These are phyloP conservation scores for Porites australiensis DNA, from an alignment of 64 coral and sea anemone genomes.

Conservation along the genomic window DNA sequence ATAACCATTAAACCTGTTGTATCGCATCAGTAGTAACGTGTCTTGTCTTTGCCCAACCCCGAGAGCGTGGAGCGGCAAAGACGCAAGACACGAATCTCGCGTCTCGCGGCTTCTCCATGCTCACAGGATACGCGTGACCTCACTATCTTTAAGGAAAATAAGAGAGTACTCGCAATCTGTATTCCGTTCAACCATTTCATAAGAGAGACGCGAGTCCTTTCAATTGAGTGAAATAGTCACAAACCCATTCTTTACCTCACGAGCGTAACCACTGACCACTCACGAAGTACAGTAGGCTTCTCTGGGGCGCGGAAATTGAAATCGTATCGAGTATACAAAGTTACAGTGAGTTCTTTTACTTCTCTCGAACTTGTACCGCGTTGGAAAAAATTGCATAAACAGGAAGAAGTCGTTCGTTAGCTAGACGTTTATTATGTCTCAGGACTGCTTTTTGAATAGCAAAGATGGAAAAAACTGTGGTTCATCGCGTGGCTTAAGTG, in stretches of 20 bases:
- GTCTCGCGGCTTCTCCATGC: neutral
- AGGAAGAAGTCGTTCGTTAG: conserved; percentile 28
- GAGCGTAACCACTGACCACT: neutral
- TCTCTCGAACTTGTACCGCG: conserved; percentile 18
- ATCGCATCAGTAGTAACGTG: conserved; percentile 41
- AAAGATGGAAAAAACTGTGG: conserved; percentile 55
- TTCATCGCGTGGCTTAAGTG: conserved; percentile 33
- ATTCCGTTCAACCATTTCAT: too few species aligned
- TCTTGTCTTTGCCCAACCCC: conserved; percentile 20
- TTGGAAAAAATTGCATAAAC: conserved; percentile 4
- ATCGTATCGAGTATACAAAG: neutral
- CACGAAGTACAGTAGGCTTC: conserved; percentile 29
- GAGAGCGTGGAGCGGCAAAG: conserved; percentile 6
- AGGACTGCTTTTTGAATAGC: conserved; percentile 21
- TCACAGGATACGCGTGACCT: too few species aligned
- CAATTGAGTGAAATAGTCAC: too few species aligned
- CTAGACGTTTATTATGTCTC: conserved; percentile 15
- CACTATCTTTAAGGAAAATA: too few species aligned
- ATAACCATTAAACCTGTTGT: conserved; percentile 23
- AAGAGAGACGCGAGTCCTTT: too few species aligned
- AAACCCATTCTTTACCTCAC: too few species aligned
- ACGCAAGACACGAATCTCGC: neutral
- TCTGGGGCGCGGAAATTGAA: too few species aligned
- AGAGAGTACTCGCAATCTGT: too few species aligned
- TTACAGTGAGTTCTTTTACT: neutral